phyloP scores from a whole-genome alignment of 2,888 invertebrate species.

The Coelopa pilipes region DNA sequence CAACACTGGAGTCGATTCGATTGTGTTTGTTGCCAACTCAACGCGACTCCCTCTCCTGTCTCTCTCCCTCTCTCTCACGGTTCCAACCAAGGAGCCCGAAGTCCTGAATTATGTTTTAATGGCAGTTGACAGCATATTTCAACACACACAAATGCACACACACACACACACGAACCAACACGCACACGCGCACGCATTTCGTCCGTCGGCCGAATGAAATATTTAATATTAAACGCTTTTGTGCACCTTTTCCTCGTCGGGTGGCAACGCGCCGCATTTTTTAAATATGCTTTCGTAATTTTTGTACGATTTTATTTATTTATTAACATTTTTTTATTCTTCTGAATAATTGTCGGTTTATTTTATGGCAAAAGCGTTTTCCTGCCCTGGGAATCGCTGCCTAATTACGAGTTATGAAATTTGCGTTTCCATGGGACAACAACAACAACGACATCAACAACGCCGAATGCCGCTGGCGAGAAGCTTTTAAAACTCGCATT shows the following conservation, averaged over 20 bases:
- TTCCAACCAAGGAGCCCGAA: no score
- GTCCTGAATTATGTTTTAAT: constrained; percentile 6
- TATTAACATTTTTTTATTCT: constrained; percentile 4
- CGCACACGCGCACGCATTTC: no score
- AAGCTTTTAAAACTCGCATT: constrained; percentile 40
- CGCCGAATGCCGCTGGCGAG: neutral
- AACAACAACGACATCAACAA: constrained; percentile 5
- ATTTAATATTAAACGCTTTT: no score
- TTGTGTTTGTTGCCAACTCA: no score
- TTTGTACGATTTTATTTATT: neutral
- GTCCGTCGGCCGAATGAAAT: no score
- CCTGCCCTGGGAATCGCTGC: constrained; percentile 35
- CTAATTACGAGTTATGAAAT: constrained; percentile 56
- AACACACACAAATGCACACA: neutral
- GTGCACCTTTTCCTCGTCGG: no score
- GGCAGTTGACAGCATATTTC: neutral
- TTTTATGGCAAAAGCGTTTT: constrained; percentile 21
- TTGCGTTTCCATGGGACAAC: constrained; percentile 19
- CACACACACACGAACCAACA: neutral
- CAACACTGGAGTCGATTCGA: neutral
- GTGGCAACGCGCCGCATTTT: neutral
- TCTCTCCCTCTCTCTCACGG: no score
- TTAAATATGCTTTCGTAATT: no score
- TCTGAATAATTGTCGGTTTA: neutral
- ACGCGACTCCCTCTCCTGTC: no score